These are phyloP conservation scores for Pomatorhinus ruficollis DNA, from an alignment of 2,113 vertebrate species.

Conservation along the genomic window DNA sequence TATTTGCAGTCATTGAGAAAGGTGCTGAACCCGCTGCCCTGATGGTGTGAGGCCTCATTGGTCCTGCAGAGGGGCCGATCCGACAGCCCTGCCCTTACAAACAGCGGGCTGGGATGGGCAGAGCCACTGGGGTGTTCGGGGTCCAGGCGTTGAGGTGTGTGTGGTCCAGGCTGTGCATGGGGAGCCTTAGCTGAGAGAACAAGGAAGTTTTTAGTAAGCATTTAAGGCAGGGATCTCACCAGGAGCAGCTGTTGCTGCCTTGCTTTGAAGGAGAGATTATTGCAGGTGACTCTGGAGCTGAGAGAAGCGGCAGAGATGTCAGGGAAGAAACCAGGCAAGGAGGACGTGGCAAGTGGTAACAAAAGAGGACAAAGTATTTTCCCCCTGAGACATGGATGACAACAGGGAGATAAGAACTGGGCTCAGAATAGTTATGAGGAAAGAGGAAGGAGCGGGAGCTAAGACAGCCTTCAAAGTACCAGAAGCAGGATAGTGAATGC, in stretches of 20 bases:
- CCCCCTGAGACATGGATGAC: not conserved
- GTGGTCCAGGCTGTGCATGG: fast-evolving
- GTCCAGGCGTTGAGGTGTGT: no score
- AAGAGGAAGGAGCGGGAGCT: not conserved
- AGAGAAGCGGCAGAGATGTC: not conserved
- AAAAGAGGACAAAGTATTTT: not conserved
- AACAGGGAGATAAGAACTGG: not conserved
- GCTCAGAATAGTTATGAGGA: not conserved
- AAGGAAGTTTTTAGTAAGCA: not conserved
- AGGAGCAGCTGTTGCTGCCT: not conserved
- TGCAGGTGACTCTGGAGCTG: not conserved
- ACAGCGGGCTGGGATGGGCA: fast-evolving
- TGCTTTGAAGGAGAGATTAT: not conserved
- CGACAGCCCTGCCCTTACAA: not conserved
- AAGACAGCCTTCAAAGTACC: not conserved
- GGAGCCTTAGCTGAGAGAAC: not conserved
- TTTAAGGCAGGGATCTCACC: not conserved
- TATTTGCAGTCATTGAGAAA: constrained; percentile 56
- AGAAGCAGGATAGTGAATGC: not conserved
- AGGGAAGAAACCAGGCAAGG: not conserved
- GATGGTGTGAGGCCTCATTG: not conserved
- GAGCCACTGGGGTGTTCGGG: fast-evolving
- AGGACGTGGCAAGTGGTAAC: fast-evolving
- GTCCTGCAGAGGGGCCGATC: not conserved
- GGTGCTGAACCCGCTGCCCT: not conserved